These are phyloP conservation scores for Pyrgilauda ruficollis DNA, from an alignment of 2,113 vertebrate species.

Conservation along the genomic window DNA sequence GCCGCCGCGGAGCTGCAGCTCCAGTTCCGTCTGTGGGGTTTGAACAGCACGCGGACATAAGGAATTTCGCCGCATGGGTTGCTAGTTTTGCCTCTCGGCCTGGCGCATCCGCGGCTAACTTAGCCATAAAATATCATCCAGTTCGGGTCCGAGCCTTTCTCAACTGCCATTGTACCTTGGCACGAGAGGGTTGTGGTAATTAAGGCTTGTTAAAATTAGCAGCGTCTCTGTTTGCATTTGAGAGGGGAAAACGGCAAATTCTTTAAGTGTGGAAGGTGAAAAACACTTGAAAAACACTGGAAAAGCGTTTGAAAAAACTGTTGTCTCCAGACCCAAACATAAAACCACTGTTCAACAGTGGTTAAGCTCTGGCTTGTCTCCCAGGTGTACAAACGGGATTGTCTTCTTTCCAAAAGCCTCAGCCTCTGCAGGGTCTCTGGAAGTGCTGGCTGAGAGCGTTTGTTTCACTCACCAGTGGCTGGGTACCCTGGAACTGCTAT, in stretches of 20 bases:
- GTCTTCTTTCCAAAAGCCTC: neutral
- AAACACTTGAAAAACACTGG: neutral
- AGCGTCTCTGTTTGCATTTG: neutral
- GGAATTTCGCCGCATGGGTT: accelerated
- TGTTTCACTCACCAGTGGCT: neutral
- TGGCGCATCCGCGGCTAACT: neutral
- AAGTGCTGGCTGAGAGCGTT: accelerated
- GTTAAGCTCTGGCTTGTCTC: neutral
- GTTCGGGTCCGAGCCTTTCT: neutral
- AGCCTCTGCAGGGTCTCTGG: neutral
- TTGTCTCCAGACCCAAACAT: neutral
- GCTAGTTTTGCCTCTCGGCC: neutral
- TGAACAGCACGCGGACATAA: accelerated
- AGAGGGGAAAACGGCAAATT: neutral
- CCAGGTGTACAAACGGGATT: accelerated
- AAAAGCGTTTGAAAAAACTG: neutral
- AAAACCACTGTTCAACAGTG: neutral
- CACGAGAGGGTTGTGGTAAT: neutral
- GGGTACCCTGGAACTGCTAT: neutral
- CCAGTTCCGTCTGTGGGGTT: accelerated
- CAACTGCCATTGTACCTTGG: neutral
- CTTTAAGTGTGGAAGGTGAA: neutral
- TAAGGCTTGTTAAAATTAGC: neutral
- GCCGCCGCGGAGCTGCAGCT: accelerated
- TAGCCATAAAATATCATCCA: neutral